Evolutionary conservation across 2,113 vertebrate genomes (phyloP).

Genomic region (Xiphophorus maculatus): DNA sequence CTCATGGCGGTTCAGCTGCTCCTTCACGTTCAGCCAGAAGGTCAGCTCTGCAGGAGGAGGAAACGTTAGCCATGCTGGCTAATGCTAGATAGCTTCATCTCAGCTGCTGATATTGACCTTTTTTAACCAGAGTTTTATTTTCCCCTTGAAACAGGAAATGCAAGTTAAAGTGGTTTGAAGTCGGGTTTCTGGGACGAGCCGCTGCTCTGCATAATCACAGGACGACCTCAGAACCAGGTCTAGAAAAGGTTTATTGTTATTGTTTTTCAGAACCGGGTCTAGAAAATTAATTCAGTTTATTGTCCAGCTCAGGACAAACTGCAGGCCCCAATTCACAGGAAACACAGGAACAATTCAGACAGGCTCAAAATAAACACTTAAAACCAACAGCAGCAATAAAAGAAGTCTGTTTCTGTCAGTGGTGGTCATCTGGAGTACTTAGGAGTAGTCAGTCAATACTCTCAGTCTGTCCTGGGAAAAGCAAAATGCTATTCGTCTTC

Average conservation of each 20-base stretch:
- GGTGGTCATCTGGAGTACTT: too few species aligned
- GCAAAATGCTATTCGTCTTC: too few species aligned
- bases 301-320: slow-evolving; percentile 37
- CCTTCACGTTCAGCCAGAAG: slow-evolving; percentile 96
- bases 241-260: too few species aligned
- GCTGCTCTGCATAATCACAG: slow-evolving; percentile 50
- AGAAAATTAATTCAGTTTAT: slow-evolving; percentile 21
- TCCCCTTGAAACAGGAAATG: not conserved
- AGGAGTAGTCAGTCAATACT: too few species aligned
- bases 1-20: slow-evolving; percentile 94
- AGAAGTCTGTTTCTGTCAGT: not conserved
- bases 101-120: not conserved
- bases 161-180: slow-evolving; percentile 8
- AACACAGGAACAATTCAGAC: slow-evolving; percentile 26
- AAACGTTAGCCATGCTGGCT: not conserved
- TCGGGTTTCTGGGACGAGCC: slow-evolving; percentile 14
- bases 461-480: too few species aligned
- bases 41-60: slow-evolving; percentile 83
- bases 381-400: slow-evolving; percentile 9
- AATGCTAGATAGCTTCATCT: not conserved
- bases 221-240: slow-evolving; percentile 31
- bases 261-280: not conserved
- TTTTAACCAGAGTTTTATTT: slow-evolving; percentile 1
- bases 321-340: slow-evolving; percentile 36
- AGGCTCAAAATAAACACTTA: slow-evolving; percentile 24